Evolutionary conservation across 2,888 invertebrate genomes (phyloP), one percentile per base, ranked within the genome.

Genomic region (Spodoptera picta): DNA sequence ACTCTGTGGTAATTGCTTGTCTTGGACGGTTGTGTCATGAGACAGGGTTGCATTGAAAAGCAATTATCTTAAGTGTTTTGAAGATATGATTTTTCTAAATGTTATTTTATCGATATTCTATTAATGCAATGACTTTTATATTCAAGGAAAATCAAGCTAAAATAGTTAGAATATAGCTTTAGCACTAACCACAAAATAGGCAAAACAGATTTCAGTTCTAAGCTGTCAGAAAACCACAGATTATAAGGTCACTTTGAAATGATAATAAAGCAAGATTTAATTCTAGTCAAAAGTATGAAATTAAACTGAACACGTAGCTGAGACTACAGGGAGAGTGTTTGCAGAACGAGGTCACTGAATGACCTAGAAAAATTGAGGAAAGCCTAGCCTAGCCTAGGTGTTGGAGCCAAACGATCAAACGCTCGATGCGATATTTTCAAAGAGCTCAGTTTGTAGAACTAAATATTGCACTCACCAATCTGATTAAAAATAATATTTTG

Each of bases 1-100:
- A 79, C 76, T 73, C 62, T 55, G 54, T 58, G 48, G 68, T 79
- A 66, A 79, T 81, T 75, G 57, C 60, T 55, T 65, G 55, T 49
- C 65, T 47, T 54, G 52, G 63, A 60, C 56, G 59, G 36, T 46
- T 52, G 36, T 59, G 23, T 64, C 55, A 62, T 60, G 62, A 44
- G 65, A 50, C 47, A 42, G 19, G 19, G 27, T 58, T 44, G 24
- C 43, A 31, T 44, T 48, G 14, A 14, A 54, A 24, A 53, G 24
- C 23, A 46, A 42, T 44, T 45, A 27, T 43, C 31, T 36, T 36
- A 36, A 24, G 43, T 27, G 10, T 27, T 24, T 5, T 2, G 23
- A 36, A 7, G 9, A 36, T 9, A 23, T 59, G 5, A 27, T 59
- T 41, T 24, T 41, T 6, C 41, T 46, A 12, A 48, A 44, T 44